Evolutionary conservation across 2,113 vertebrate species (phyloP), one percentile per base, ranked within the genome.

Genomic region (Melanotaenia duboulayi): DNA sequence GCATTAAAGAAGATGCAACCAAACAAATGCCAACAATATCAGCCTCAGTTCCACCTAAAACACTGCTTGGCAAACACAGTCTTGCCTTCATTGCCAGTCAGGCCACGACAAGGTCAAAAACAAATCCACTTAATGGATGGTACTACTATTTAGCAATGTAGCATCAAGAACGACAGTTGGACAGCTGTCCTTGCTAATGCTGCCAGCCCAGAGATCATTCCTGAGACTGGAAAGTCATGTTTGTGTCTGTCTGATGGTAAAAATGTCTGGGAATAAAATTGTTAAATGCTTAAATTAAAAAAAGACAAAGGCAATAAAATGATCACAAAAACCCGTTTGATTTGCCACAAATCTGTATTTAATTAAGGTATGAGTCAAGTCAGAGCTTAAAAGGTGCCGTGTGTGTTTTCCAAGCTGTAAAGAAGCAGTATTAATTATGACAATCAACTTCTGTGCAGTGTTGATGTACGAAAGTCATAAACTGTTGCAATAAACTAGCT

Each of bases 41-140:
- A 51, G 11, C 14, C 7, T 14, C 39, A 84, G 22, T 59, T 49
- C 4, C 3, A 22, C 49, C 20, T 20, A 52, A 54, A 51, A 32
- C 23, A 61, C 42, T 32, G 35, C 22, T 81, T 39, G 20, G 10
- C 37, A 70, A 74, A 68, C 24, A 48, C 22, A 49, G 59, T 70
- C 40, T 65, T 23, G 42, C 72, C 42, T 65, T 75, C 62, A 60
- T 37, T 55, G 44, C 40, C 50, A 78, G 61, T 65, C 19, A 32
- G 28, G 44, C 60, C n/a, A 74, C 65, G 82, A 84, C 83, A 82
- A 87, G 85, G 80, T 90, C 76, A 80, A 68, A 88, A 90, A 77
- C 76, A 88, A 35, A 87, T 88, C 60, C 39, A 19, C 44, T 58
- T 88, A 90, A 92, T 91, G 81, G 90, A 87, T 90, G 50, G 70